Evolutionary conservation across 2,888 invertebrate species (phyloP), one percentile per base, ranked within the genome.

Genomic region (Myopa testacea): DNA sequence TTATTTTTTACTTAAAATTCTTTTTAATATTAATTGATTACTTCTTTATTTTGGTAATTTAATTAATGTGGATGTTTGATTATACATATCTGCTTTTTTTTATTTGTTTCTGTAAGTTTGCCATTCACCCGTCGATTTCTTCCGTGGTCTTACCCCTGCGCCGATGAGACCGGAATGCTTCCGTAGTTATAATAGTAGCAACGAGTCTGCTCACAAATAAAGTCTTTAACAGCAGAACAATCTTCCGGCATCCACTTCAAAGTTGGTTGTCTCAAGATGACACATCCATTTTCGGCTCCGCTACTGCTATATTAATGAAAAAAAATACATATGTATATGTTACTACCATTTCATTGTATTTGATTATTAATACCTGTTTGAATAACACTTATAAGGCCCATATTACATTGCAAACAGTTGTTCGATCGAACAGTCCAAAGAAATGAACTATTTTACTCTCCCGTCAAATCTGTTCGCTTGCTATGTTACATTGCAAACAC

Each of bases 121-220:
- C 63, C 76, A 65, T 76, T 75, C 37, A 75, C 83, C 80, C 82
- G 82, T 81, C 80, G 79, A 78, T 81, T 76, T 82, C 78, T 81
- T 83, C 80, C 72, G 75, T 82, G 82, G 83, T 86, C 95, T 95
- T 95, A 95, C 95, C 95, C 95, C 95, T 95, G 95, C 92, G 95
- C 93, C 86, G 95, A 94, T 89, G 95, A 95, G 88, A 95, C 95
- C 89, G 95, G 95, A 91, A 95, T 95, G 90, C 95, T 95, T 89
- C 95, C 95, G 90, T 95, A 96, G 91, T 95, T 95, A 92, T 95
- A 95, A 91, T 95, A 95, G 90, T 95, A 95, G 91, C 95, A 96
- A 87, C 95, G 93, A 81, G 95, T 95, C 91, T 95, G 95, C 91
- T 96, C 95, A 91, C 95, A 96, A 88, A 96, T 95, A 90, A 95